A percentile compares a stretch with the other conserved stretches of the same genome.
These are phyloP conservation scores for Aplocera efformata DNA, from an alignment of 2,888 invertebrate genomes.

Conservation along the genomic window DNA sequence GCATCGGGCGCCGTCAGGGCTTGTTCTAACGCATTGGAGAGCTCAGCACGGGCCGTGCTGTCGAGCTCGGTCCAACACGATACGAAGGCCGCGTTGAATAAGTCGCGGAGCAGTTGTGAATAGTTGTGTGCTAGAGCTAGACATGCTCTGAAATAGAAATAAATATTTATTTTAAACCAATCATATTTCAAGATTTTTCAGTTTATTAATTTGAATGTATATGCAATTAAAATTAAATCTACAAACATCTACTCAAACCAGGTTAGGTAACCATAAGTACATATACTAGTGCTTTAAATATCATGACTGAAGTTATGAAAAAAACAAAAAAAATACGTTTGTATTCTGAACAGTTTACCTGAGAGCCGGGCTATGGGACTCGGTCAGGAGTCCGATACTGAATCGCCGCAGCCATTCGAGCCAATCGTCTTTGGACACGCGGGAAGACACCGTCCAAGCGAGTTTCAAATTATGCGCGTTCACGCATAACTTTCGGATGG, in stretches of 20 bases:
- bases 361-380: conserved; percentile 96
- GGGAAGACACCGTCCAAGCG: conserved; percentile 94
- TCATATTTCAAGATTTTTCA: too few species aligned
- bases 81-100: conserved; percentile 99
- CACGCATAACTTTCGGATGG: conserved; percentile 90
- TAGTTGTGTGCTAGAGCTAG: conserved; percentile 96
- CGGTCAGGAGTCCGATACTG: conserved; percentile 95
- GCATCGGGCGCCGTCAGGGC: conserved; percentile 96
- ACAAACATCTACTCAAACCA: too few species aligned
- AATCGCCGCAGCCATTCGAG: conserved; percentile 96
- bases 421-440: conserved; percentile 99
- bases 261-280: too few species aligned
- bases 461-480: conserved; percentile 91
- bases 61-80: conserved; percentile 99
- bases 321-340: too few species aligned
- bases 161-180: background rate
- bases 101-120: conserved; percentile 95
- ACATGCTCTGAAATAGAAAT: conserved; percentile 84
- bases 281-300: too few species aligned
- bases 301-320: too few species aligned
- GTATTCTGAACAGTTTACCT: too few species aligned
- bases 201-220: too few species aligned
- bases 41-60: conserved; percentile 88
- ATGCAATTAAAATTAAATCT: too few species aligned
- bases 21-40: conserved; percentile 92